These are phyloP conservation scores for Zeugodacus cucurbitae DNA, from an alignment of 1,140 invertebrate species.

Conservation along the genomic window DNA sequence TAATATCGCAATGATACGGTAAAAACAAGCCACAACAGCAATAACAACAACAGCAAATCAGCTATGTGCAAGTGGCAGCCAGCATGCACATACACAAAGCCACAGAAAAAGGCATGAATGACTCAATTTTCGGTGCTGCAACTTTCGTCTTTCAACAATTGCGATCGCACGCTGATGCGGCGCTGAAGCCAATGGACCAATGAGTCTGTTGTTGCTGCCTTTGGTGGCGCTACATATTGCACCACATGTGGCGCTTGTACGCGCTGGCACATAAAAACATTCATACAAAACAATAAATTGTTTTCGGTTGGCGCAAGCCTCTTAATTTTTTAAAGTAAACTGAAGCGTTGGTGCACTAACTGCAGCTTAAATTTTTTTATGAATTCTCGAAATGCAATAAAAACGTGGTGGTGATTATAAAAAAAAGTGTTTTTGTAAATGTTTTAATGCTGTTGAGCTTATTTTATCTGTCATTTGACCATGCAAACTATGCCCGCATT, in stretches of 20 bases:
- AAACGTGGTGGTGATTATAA: not conserved
- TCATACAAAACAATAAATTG: not conserved
- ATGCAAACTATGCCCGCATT: not conserved
- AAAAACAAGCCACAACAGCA: conserved; percentile 17
- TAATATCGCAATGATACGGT: conserved; percentile 22
- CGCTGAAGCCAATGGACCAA: not conserved
- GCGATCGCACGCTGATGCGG: not conserved
- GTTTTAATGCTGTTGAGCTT: not conserved
- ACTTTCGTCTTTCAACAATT: not conserved
- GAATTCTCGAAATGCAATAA: not conserved
- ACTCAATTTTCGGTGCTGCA: conserved; percentile 17
- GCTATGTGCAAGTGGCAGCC: not conserved
- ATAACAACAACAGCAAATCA: not conserved
- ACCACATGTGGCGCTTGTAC: not conserved
- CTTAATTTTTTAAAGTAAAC: not conserved
- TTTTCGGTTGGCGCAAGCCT: not conserved
- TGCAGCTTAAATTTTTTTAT: not conserved
- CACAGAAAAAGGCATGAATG: not conserved
- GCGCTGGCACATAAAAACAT: not conserved
- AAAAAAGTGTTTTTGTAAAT: not conserved
- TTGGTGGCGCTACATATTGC: not conserved
- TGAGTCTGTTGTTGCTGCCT: not conserved
- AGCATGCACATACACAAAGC: not conserved
- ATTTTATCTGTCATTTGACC: not conserved
- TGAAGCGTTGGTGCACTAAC: not conserved